Evolutionary conservation across 2,888 invertebrate genomes (phyloP).

Genomic region (Caenorhabditis sinica): DNA sequence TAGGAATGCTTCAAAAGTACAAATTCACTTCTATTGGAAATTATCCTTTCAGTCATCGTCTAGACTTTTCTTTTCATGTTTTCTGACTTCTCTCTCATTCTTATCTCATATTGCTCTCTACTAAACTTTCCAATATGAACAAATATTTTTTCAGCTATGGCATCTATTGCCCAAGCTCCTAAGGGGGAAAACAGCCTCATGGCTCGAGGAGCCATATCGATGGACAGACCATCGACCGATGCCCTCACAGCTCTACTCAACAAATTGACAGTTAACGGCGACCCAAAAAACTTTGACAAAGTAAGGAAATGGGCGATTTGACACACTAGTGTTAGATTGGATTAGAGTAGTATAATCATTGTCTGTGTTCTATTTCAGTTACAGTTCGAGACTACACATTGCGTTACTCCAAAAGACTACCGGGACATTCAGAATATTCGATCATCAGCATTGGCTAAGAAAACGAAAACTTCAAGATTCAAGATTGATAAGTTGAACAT

Average conservation of each 20-base stretch:
- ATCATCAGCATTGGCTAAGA: conserved; percentile 81
- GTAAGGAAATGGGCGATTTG: conserved; percentile 25
- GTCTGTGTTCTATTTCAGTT: no score
- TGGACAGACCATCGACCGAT: conserved; percentile 46
- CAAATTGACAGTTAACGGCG: conserved; percentile 61
- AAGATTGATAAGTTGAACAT: conserved; percentile 76
- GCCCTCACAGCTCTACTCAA: conserved; percentile 65
- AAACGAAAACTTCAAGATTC: conserved; percentile 82
- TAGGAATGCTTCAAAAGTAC: no score
- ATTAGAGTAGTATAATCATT: no score
- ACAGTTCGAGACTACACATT: conserved; percentile 64
- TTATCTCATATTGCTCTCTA: background rate
- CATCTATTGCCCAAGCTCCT: conserved; percentile 63
- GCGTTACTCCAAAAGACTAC: conserved; percentile 78
- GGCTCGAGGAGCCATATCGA: conserved; percentile 70
- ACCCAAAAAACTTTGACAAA: conserved; percentile 47
- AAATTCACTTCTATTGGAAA: no score
- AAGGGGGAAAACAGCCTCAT: conserved; percentile 70
- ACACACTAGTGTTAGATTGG: no score
- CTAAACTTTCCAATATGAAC: background rate
- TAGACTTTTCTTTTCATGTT: conserved; percentile 1
- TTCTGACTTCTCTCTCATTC: background rate
- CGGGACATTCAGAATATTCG: conserved; percentile 81
- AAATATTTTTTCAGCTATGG: conserved; percentile 55
- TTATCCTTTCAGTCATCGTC: background rate